Evolutionary conservation across 2,113 vertebrate species (phyloP), one percentile per base, ranked within the genome.

Genomic region (Enhydra lutris): DNA sequence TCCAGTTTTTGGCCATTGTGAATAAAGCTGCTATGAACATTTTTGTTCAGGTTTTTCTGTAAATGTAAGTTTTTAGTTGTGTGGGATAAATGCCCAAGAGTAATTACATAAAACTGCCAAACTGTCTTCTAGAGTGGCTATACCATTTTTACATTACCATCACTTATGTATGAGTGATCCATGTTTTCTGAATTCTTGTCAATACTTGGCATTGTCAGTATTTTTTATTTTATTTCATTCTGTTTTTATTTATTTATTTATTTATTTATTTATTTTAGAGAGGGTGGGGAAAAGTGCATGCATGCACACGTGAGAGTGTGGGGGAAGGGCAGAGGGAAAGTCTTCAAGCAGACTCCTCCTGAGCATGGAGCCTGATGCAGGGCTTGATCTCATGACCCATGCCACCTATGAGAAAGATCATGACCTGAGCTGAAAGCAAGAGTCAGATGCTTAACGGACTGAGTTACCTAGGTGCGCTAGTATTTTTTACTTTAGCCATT

Each of bases 401-500:
- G 63, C 63, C 29, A 65, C 63, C 31, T 14, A 34, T n/a, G 52
- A 55, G 52, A 55, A 34, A n/a, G 15, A 69, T 69, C 65, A n/a
- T 18, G 34, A 69, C 34, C 17, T 69, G 34, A 69, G 29, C 67
- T 18, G 7, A 69, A 34, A 34, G 31, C 65, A 67, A 67, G 31
- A 69, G 67, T n/a, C 67, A 36, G 8, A n/a, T 10, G 67, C 67
- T n/a, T 69, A 69, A 69, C 4, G 2, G 24, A 36, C 67, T 69
- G 17, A 69, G 8, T 34, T 18, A 69, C 67, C 34, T 8, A 69
- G 67, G 67, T 7, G 7, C 67, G 18, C 34, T 20, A 55, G 13
- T 88, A 65, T 65, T 85, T 96, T 89, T 93, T 73, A 59, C 88
- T 87, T 91, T 87, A 88, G 39, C 57, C 47, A 76, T 85, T 88